Base-by-base conservation (phyloP, 2,888 invertebrate genomes). In the Sphaerophoria rueppellii region DNA sequence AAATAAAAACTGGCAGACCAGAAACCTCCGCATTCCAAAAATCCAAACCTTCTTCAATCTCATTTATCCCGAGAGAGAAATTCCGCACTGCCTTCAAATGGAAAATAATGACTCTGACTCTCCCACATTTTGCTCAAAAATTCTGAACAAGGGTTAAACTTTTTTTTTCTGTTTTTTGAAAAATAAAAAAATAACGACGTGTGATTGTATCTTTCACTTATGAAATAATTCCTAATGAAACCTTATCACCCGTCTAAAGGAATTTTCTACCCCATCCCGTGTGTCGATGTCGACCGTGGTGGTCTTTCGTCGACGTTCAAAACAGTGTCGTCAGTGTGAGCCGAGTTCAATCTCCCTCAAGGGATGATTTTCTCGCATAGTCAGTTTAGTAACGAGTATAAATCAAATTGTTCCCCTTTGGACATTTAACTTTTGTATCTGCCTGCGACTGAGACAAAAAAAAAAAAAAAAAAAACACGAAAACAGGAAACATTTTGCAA, bases 341-440 rank as follows among this genome's bases (percentile, higher is more conserved):
- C 40, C 34, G 50, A 43, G 54, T 43, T 55, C 9, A 55, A 16
- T 34, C 54, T 46, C 58, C 65, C 65, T 34, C 16, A 46, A 50
- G 71, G 73, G 58, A 74, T 48, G 70, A 52, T 70, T 61, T 52
- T 73, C 73, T 78, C 37, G 63, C 73, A 70, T 71, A 78, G 72
- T 76, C 76, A 76, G 76, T 80, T 43, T 43, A 72, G 75, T 76
- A 6, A 43, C 24, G 24, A 24, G 24, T 85, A 80, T 85, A 80
- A 85, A 85, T 85, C 83, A 85, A 85, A 80, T 63, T 52, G 75
- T 76, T 65, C 65, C 57, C 75, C 72, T 77, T 71, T 70, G 76
- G 75, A 72, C 63, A 65, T 77, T 80, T 85, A 81, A 81, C 57
- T 81, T 85, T 80, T 77, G 79, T 61, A 75, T 67, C 16, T 43